Evolutionary conservation across 2,113 vertebrate species (phyloP), one percentile per base, ranked within the genome.

Genomic region (Onychostoma macrolepis): DNA sequence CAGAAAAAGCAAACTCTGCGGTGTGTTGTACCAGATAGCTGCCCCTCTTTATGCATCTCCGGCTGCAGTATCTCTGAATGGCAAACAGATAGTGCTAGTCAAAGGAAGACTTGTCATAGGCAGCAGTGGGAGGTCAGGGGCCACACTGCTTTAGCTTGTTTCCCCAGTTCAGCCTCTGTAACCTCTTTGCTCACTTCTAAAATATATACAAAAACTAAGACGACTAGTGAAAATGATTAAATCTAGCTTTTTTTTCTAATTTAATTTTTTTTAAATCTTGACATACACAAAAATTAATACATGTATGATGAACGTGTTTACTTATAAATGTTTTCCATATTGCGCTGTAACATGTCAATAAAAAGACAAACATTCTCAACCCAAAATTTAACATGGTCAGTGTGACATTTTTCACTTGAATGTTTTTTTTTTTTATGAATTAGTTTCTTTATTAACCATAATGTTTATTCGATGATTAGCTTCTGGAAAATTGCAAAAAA

Each of bases 21-120:
- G 53, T 75, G 17, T 48, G 67, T 9, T 61, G 43, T 56, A 88
- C 75, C 87, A 87, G 82, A 87, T 85, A 88, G 78, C 56, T 83
- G 82, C 69, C 82, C 80, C 78, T 78, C 76, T 79, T 83, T 88
- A 67, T 85, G 84, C 69, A 72, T 75, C 41, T 85, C 84, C 75
- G 87, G 79, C 87, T 91, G 90, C 88, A 72, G 74, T 33, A 71
- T 69, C 75, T 87, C 50, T 74, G 80, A 50, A 89, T 69, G 81
- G 82, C 74, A 88, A 91, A 75, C 80, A 84, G 86, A 84, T 84
- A 83, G 33, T 24, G 43, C 63, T 89, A 74, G 80, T 83, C 38
- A 56, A 48, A 87, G 56, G 76, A 78, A 15, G 58, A 56, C 65
- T 85, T 85, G 80, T 89, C 33, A 76, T 50, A 48, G 85, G 75